These are phyloP conservation scores for Mesocentrotus franciscanus DNA, from an alignment of 53 echinoderm and acorn worm genomes.

Conservation along the genomic window DNA sequence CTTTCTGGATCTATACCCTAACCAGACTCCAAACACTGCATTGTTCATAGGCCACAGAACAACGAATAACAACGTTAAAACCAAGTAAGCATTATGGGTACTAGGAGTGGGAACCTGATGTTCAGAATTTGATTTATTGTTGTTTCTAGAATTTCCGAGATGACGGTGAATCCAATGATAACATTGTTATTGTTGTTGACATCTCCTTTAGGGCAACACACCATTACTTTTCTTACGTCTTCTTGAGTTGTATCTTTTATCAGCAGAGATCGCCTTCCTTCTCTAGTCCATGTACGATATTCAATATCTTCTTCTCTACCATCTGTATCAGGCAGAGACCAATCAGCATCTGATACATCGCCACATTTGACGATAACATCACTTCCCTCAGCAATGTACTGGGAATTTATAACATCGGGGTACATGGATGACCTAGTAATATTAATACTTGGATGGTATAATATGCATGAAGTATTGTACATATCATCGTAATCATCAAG, in stretches of 20 bases:
- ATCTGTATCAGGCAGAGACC: not conserved
- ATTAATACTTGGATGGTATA: not conserved
- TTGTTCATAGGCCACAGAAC: not conserved
- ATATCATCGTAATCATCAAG: no score
- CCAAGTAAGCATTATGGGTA: not conserved
- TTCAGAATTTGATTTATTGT: not conserved
- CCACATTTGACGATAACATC: not conserved
- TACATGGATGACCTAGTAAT: not conserved
- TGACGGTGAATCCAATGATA: not conserved
- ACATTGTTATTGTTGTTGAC: not conserved
- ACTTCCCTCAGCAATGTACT: not conserved
- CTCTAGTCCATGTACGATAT: conserved; percentile 2
- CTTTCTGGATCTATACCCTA: not conserved
- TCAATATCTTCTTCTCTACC: not conserved
- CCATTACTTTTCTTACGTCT: not conserved
- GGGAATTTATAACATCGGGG: not conserved
- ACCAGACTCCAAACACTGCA: not conserved
- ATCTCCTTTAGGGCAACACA: not conserved
- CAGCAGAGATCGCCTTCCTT: not conserved
- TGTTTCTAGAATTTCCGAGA: not conserved
- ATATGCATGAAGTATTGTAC: no score
- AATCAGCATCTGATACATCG: not conserved
- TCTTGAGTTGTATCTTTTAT: not conserved
- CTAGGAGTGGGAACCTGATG: no score
- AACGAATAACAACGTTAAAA: not conserved